Evolutionary conservation across 35 echinoderm and acorn worm species (phyloP).

Genomic region (Lytechinus variegatus): DNA sequence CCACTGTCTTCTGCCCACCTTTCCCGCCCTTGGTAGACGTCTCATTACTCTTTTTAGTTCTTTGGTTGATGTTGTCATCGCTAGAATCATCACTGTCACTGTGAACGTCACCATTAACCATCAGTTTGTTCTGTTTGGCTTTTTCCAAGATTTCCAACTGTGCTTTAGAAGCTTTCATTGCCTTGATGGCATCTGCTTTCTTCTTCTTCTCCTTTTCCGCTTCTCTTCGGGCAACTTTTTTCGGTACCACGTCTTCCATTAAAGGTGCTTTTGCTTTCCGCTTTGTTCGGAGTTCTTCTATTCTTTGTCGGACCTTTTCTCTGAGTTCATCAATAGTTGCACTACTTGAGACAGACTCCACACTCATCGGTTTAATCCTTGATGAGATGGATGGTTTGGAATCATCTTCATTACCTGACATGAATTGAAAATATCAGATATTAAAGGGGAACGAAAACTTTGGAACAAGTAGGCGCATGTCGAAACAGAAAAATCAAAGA

Average conservation of each 20-base stretch:
- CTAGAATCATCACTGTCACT: neutral
- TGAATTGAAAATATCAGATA: neutral
- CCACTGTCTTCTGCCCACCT: neutral
- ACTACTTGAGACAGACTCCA: constrained; percentile 61
- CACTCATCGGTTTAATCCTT: constrained; percentile 61
- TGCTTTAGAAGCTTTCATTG: constrained; percentile 63
- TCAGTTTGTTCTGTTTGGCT: constrained; percentile 45
- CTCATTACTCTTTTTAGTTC: constrained; percentile 49
- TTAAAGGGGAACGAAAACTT: neutral
- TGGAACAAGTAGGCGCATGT: neutral
- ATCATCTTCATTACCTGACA: neutral
- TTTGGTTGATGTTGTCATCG: neutral
- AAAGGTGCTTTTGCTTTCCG: constrained; percentile 48
- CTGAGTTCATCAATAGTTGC: constrained; percentile 74
- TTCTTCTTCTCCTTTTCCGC: constrained; percentile 62
- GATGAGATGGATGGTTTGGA: neutral
- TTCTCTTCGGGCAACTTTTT: constrained; percentile 54
- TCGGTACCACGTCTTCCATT: constrained; percentile 40
- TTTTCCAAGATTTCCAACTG: constrained; percentile 40
- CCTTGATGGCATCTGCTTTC: constrained; percentile 53
- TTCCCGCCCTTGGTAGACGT: neutral
- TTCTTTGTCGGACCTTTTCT: constrained; percentile 77
- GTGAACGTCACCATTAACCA: constrained; percentile 24
- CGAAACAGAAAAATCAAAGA: neutral
- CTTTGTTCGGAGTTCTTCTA: constrained; percentile 46